Conservation (phyloP, 2,113 vertebrate species). For the Carettochelys insculpta region DNA sequence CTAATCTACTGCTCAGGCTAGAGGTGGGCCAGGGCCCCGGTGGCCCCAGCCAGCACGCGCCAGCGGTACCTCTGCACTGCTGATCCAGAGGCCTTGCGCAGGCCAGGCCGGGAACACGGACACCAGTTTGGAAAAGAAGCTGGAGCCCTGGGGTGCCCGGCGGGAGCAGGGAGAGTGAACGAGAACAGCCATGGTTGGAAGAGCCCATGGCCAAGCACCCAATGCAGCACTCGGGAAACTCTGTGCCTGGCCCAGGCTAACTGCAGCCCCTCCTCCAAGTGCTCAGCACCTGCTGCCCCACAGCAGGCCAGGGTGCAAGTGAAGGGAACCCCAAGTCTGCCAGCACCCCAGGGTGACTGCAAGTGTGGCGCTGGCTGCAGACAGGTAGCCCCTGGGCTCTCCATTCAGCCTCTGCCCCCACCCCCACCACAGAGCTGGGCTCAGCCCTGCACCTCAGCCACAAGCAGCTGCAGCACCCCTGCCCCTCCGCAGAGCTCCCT, state of each 20-base stretch:
- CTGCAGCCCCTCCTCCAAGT: neutral
- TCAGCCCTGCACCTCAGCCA: no score
- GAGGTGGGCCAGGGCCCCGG: no score
- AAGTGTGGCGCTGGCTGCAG: no score
- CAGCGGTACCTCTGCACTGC: conserved; percentile 84
- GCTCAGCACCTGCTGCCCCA: neutral
- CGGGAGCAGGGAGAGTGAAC: neutral
- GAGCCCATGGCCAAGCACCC: neutral
- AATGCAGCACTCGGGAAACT: neutral
- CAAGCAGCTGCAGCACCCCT: no score
- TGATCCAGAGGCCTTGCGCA: conserved; percentile 72
- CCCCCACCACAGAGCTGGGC: no score
- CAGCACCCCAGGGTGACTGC: no score
- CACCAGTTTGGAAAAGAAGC: conserved; percentile 86
- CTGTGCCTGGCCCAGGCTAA: neutral
- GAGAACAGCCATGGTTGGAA: conserved; percentile 6
- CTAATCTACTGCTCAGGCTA: neutral
- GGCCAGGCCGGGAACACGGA: conserved; percentile 83
- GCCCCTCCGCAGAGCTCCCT: accelerated
- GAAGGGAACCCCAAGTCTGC: no score
- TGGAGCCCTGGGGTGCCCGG: conserved; percentile 74
- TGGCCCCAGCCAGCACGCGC: no score
- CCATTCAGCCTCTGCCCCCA: no score
- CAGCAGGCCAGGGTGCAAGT: no score
- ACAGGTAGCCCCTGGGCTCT: no score